Conservation (phyloP, 2,888 invertebrate species). For the Cetonia aurata region DNA sequence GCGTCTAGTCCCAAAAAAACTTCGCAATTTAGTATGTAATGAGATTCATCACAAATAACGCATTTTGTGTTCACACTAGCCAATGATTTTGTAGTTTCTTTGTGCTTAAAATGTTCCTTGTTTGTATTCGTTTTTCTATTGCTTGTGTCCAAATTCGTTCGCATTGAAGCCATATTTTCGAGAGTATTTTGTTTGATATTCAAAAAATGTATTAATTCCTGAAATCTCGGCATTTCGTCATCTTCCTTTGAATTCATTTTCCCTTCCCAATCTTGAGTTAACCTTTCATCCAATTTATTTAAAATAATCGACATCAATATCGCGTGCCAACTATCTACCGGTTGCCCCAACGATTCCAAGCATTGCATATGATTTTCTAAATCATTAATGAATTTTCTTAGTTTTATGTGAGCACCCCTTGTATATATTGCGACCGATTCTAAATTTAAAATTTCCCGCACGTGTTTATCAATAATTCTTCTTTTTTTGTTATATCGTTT, state of each 20-base stretch:
- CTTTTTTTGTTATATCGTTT: conserved; percentile 46
- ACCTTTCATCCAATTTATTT: conserved; percentile 43
- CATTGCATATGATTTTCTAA: conserved; percentile 44
- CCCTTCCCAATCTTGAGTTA: conserved; percentile 20
- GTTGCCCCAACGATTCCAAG: conserved; percentile 41
- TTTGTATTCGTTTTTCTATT: neutral
- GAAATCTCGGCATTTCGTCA: no score
- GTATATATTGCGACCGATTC: conserved; percentile 10
- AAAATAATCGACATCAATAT: conserved; percentile 43
- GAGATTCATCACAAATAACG: no score
- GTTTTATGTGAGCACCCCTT: neutral
- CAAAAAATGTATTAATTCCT: conserved; percentile 2
- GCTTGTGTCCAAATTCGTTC: no score
- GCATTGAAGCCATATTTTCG: neutral
- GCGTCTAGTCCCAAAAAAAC: no score
- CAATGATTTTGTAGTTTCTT: no score
- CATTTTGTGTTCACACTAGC: no score
- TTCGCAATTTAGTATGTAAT: no score
- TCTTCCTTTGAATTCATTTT: neutral
- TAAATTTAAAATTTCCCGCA: no score
- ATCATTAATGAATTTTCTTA: conserved; percentile 11
- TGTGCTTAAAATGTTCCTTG: no score
- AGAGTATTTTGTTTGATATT: conserved; percentile 12
- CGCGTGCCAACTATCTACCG: conserved; percentile 44
- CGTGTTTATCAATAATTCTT: conserved; percentile 43